Conservation (phyloP, 1,140 invertebrate genomes). For the Drosophila persimilis region DNA sequence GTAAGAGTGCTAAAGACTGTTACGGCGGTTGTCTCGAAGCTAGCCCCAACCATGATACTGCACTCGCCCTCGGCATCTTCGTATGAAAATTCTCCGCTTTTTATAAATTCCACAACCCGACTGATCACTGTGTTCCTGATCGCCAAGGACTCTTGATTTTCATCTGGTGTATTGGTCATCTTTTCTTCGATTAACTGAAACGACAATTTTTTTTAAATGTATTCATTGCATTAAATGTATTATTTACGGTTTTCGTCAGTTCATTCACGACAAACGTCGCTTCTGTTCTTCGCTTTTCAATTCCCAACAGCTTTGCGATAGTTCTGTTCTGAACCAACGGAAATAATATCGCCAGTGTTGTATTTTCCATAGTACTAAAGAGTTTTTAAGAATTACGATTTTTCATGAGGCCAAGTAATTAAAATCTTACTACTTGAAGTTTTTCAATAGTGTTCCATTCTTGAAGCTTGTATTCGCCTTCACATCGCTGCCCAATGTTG, state of each 20-base stretch:
- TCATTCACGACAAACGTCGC: background rate
- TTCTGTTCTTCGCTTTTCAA: background rate
- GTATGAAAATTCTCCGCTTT: conserved; percentile 25
- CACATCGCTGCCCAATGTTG: conserved; percentile 52
- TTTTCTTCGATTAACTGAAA: conserved; percentile 18
- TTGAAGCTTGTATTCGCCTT: conserved; percentile 14
- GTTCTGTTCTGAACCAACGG: background rate
- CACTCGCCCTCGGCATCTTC: conserved; percentile 53
- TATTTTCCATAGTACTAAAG: background rate
- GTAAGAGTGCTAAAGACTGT: conserved; percentile 40
- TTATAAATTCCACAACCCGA: conserved; percentile 32
- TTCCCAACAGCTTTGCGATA: background rate
- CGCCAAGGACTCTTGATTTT: background rate
- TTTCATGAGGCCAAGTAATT: conserved; percentile 28
- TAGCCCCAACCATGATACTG: conserved; percentile 39
- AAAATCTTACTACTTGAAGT: background rate
- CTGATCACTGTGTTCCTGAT: conserved; percentile 29
- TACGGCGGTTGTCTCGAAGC: conserved; percentile 65
- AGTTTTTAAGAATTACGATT: too few species aligned
- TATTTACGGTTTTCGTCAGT: background rate
- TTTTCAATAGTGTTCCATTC: conserved; percentile 3
- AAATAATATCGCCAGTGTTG: background rate
- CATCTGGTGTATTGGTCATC: background rate
- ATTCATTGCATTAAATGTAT: background rate
- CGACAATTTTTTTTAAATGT: fast-evolving